Conservation (phyloP, 2,888 invertebrate genomes). For the Monochamus alternatus region DNA sequence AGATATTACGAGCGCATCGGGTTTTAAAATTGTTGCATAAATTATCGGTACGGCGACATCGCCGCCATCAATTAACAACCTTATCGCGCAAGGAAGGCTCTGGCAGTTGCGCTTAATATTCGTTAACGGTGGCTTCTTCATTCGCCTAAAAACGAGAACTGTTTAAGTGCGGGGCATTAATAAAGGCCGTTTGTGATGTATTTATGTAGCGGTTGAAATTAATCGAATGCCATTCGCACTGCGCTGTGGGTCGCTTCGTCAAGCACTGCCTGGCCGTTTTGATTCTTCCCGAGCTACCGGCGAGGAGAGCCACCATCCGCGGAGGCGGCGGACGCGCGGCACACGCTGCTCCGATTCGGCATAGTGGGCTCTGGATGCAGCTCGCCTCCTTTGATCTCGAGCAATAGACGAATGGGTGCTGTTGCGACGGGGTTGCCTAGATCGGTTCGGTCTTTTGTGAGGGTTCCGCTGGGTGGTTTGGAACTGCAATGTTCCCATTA, state of each 20-base stretch:
- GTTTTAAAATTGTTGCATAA: background rate
- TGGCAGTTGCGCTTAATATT: constrained; percentile 37
- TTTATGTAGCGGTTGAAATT: constrained; percentile 61
- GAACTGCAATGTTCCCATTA: too few species aligned
- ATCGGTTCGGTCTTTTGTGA: background rate
- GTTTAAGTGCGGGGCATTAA: constrained; percentile 50
- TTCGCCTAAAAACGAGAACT: constrained; percentile 41
- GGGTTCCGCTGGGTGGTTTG: too few species aligned
- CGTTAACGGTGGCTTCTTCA: constrained; percentile 49
- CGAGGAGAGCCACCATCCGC: constrained; percentile 33
- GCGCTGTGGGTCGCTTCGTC: constrained; percentile 68
- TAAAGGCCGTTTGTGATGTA: constrained; percentile 56
- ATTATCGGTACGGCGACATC: background rate
- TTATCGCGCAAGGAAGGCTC: constrained; percentile 5
- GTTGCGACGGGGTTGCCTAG: background rate
- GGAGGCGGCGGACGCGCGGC: constrained; percentile 17
- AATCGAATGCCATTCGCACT: constrained; percentile 68
- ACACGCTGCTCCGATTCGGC: constrained; percentile 17
- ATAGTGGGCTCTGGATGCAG: constrained; percentile 7
- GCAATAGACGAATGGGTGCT: constrained; percentile 16
- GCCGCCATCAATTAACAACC: constrained; percentile 2
- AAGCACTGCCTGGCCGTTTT: constrained; percentile 49
- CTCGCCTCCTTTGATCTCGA: constrained; percentile 19
- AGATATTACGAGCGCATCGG: background rate
- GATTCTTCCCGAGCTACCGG: constrained; percentile 48